phyloP scores from a whole-genome alignment of 2,113 vertebrate species.

The Ancistrus triradiatus region DNA sequence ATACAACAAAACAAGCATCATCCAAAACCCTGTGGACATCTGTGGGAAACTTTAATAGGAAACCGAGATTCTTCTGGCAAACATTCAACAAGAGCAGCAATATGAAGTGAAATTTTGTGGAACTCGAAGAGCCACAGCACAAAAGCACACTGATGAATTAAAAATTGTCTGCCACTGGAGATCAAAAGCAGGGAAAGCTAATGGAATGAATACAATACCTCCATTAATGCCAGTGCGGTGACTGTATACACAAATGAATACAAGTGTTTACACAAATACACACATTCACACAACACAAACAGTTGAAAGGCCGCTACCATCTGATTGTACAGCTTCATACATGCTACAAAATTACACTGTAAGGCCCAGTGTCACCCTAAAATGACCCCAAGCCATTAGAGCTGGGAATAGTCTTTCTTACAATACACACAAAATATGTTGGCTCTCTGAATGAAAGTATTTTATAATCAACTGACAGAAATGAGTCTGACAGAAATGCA shows the following conservation, averaged over 20 bases:
- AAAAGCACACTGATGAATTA: conserved; percentile 6
- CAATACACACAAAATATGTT: too few relatives aligned
- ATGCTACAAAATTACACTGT: neutral
- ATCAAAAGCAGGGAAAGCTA: neutral
- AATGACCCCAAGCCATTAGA: too few relatives aligned
- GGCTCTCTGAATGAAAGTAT: too few relatives aligned
- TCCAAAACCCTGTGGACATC: conserved; percentile 21
- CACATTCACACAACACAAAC: too few relatives aligned
- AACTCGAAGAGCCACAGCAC: neutral
- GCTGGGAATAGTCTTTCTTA: too few relatives aligned
- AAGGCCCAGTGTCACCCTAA: too few relatives aligned
- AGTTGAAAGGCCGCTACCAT: neutral
- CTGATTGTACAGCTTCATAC: neutral
- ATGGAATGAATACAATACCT: conserved; percentile 1
- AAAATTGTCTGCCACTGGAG: neutral
- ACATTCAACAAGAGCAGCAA: neutral
- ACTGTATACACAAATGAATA: neutral
- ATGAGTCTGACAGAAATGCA: too few relatives aligned
- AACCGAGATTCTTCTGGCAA: neutral
- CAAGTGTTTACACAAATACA: neutral
- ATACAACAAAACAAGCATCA: conserved; percentile 29
- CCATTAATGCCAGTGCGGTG: conserved; percentile 3
- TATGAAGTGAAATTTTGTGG: too few relatives aligned
- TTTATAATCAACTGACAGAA: too few relatives aligned
- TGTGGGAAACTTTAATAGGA: conserved; percentile 10